Evolutionary conservation across 2,113 vertebrate species (phyloP).

Genomic region (Ramphastos sulfuratus): DNA sequence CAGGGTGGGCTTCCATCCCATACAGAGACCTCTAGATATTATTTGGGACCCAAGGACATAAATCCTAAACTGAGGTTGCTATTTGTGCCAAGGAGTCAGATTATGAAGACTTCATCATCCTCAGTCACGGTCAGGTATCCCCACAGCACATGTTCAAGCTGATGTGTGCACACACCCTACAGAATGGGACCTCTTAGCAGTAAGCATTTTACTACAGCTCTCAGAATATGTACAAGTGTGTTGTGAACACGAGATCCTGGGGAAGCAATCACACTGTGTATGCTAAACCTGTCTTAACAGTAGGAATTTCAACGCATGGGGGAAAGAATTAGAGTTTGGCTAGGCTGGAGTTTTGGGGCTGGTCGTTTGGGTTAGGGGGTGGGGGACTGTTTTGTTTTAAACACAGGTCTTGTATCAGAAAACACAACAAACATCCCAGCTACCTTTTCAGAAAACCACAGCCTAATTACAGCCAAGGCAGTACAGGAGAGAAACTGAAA

Average conservation of each 20-base stretch:
- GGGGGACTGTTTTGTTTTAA: neutral
- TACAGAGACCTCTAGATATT: neutral
- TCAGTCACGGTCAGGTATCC: neutral
- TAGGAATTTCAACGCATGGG: neutral
- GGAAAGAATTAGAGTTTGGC: neutral
- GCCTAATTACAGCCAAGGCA: conserved; percentile 25
- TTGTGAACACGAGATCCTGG: neutral
- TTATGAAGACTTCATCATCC: neutral
- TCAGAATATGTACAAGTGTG: neutral
- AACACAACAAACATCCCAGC: conserved; percentile 20
- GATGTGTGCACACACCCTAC: neutral
- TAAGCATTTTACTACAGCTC: neutral
- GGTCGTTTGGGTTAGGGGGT: neutral
- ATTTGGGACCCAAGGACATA: neutral
- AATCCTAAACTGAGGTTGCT: neutral
- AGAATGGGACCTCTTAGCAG: neutral
- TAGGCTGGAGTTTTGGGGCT: neutral
- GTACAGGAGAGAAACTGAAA: conserved; percentile 58
- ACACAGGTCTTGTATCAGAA: neutral
- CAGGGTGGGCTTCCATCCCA: neutral
- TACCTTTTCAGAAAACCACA: conserved; percentile 59
- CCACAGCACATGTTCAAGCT: neutral
- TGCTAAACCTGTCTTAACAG: neutral
- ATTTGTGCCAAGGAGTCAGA: neutral
- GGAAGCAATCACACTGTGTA: neutral